These are phyloP conservation scores for Pseudeuparius sepicola DNA, from an alignment of 2,888 invertebrate species.

Conservation along the genomic window DNA sequence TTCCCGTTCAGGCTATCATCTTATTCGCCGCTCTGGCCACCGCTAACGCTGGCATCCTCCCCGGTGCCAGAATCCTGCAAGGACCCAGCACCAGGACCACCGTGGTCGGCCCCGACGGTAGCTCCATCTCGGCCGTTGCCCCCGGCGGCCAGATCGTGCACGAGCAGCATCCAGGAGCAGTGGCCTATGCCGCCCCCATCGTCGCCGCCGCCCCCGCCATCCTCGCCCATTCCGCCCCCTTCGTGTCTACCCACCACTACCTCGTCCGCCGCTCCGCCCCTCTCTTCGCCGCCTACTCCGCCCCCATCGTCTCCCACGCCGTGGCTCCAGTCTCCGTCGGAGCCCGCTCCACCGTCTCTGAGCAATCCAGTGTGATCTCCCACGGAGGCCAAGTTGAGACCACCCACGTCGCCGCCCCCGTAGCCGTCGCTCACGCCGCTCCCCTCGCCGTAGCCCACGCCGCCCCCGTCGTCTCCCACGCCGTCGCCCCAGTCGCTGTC, in stretches of 20 bases:
- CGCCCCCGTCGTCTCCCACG: too few species aligned
- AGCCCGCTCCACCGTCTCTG: too few species aligned
- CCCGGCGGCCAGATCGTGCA: slow-evolving; percentile 29
- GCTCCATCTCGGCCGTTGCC: slow-evolving; percentile 28
- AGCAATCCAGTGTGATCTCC: too few species aligned
- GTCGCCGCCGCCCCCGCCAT: slow-evolving; percentile 12
- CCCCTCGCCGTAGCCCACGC: too few species aligned
- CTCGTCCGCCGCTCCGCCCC: too few species aligned
- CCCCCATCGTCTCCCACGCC: not conserved
- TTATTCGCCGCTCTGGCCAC: slow-evolving; percentile 16
- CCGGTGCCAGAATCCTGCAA: slow-evolving; percentile 23
- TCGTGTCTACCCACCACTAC: not conserved
- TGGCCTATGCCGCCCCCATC: slow-evolving; percentile 20
- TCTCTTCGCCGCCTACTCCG: not conserved
- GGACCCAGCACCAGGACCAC: slow-evolving; percentile 31
- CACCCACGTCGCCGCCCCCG: too few species aligned
- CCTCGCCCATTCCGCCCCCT: slow-evolving; percentile 2
- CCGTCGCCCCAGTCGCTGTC: too few species aligned
- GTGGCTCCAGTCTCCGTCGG: not conserved
- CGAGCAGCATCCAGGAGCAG: slow-evolving; percentile 20
- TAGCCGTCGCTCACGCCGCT: too few species aligned
- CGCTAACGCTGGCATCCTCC: slow-evolving; percentile 19
- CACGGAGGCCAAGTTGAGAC: too few species aligned
- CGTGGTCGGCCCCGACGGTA: slow-evolving; percentile 30
- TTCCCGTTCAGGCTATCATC: slow-evolving; percentile 14